Conservation (phyloP, 2,113 vertebrate species). For the Dasypus novemcinctus region DNA sequence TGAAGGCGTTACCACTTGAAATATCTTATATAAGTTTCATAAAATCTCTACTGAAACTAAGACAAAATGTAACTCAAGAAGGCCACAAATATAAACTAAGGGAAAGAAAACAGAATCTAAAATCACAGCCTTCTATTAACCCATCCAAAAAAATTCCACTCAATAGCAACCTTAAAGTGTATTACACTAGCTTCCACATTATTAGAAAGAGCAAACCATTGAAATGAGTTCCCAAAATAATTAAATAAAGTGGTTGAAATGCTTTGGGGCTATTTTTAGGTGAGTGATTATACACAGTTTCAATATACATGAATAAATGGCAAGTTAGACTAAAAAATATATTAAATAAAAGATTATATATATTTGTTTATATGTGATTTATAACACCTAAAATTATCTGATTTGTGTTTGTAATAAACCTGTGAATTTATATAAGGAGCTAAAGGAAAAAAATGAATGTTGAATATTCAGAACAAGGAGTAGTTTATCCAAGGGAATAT, state of each 20-base stretch:
- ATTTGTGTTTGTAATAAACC: constrained; percentile 72
- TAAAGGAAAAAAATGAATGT: constrained; percentile 42
- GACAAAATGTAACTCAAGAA: background rate
- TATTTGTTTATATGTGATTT: background rate
- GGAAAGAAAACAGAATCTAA: background rate
- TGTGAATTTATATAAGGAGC: constrained; percentile 66
- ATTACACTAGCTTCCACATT: background rate
- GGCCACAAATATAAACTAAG: constrained; percentile 15
- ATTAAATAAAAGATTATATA: constrained; percentile 14
- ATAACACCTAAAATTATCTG: constrained; percentile 43
- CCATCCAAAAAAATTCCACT: background rate
- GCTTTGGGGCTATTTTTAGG: background rate
- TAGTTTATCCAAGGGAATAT: constrained; percentile 66
- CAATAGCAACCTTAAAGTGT: background rate
- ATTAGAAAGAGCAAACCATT: background rate
- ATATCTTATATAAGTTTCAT: background rate
- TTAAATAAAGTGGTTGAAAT: background rate
- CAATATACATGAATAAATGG: constrained; percentile 8
- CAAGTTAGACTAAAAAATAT: constrained; percentile 47
- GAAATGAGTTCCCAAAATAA: background rate
- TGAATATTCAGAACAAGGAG: constrained; percentile 70
- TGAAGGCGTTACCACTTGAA: background rate
- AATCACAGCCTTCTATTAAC: background rate
- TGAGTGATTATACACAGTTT: constrained; percentile 28
- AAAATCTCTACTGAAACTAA: background rate